Evolutionary conservation across 2,113 vertebrate genomes (phyloP).

Genomic region (Scomber colias): DNA sequence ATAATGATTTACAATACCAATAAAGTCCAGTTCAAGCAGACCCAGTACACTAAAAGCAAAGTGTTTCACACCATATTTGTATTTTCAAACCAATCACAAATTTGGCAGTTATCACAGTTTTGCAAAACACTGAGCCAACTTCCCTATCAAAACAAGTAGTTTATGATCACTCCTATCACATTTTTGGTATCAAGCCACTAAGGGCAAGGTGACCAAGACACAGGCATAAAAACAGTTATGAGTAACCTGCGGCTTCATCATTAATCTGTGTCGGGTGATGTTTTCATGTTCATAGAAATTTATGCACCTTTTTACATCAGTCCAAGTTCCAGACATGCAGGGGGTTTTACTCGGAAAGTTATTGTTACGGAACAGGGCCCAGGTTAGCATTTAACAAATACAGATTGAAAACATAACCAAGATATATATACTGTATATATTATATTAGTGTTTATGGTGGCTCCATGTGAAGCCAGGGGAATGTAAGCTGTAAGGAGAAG

Average conservation of each 20-base stretch:
- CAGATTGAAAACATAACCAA: neutral
- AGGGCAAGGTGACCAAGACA: conserved; percentile 2
- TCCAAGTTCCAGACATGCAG: neutral
- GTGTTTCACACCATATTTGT: neutral
- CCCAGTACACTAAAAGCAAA: too few species aligned
- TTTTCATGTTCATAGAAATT: neutral
- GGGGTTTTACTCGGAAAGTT: neutral
- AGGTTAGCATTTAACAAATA: neutral
- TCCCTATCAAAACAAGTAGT: neutral
- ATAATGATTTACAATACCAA: too few species aligned
- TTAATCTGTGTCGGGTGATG: conserved; percentile 14
- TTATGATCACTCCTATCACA: fast-evolving
- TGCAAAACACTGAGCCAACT: too few species aligned
- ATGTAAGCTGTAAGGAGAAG: neutral
- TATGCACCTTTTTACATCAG: neutral
- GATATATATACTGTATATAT: too few species aligned
- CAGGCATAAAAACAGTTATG: neutral
- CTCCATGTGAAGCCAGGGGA: neutral
- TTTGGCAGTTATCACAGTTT: neutral
- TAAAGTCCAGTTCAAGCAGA: too few species aligned
- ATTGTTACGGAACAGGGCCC: neutral
- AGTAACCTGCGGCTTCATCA: conserved; percentile 34
- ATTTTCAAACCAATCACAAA: neutral
- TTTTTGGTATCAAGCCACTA: neutral
- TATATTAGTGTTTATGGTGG: neutral